Conservation (phyloP, 2,888 invertebrate genomes). For the Exocentrus adspersus region DNA sequence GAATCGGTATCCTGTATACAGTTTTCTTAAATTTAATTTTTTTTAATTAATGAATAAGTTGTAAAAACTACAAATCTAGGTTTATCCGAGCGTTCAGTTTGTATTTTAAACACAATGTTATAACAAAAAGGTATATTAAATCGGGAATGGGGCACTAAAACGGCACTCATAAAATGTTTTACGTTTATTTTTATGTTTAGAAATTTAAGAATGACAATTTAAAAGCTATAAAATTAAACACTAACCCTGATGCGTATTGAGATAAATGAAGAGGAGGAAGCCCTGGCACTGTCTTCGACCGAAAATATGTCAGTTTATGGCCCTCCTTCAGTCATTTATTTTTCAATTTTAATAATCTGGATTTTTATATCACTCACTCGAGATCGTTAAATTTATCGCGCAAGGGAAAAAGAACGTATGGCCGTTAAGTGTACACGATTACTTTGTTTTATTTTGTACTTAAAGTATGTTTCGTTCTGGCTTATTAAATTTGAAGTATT, state of each 20-base stretch:
- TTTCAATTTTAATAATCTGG: conserved; percentile 30
- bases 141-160: conserved; percentile 46
- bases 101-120: conserved; percentile 48
- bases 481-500: conserved; percentile 12
- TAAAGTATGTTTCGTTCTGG: neutral
- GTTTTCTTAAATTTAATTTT: too few relatives aligned
- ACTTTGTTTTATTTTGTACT: conserved; percentile 28
- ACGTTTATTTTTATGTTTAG: conserved; percentile 52
- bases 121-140: conserved; percentile 46
- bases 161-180: conserved; percentile 50
- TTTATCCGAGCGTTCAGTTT: conserved; percentile 34
- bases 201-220: conserved; percentile 53
- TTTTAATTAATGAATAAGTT: too few relatives aligned
- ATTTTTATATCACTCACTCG: conserved; percentile 23
- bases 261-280: conserved; percentile 43
- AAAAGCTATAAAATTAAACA: conserved; percentile 50
- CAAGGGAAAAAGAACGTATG: conserved; percentile 22
- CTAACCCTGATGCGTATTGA: conserved; percentile 49
- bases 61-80: too few relatives aligned
- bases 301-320: conserved; percentile 42
- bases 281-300: conserved; percentile 30
- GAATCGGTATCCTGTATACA: too few relatives aligned
- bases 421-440: conserved; percentile 12
- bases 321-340: conserved; percentile 23
- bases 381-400: conserved; percentile 26